A percentile compares a stretch with the other conserved stretches of the same genome.
Evolutionary conservation across 2,797 vertebrate species (phyloP).

Genomic region (Carapus acus): DNA sequence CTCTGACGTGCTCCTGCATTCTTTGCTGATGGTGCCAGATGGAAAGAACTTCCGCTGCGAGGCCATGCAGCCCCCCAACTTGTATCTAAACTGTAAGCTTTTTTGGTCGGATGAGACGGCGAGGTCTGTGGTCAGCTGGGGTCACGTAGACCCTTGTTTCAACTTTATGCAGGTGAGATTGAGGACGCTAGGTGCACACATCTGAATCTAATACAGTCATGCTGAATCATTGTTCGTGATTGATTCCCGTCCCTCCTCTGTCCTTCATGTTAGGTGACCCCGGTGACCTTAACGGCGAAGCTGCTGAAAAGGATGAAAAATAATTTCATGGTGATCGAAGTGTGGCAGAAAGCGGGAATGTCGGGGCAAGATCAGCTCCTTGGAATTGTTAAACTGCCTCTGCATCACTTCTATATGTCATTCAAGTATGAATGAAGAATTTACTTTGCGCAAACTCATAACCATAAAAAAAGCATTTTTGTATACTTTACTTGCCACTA

Average conservation of each 20-base stretch:
- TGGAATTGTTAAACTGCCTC: conserved; percentile 89
- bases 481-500: too few species aligned
- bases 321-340: conserved; percentile 92
- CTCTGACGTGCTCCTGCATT: conserved; percentile 73
- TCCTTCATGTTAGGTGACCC: conserved; percentile 77
- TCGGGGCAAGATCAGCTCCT: conserved; percentile 78
- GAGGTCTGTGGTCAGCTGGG: conserved; percentile 82
- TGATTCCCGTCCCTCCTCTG: background rate
- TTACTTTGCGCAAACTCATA: too few species aligned
- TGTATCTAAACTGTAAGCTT: conserved; percentile 90
- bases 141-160: conserved; percentile 78
- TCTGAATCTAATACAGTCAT: too few species aligned
- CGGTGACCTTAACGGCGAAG: conserved; percentile 77
- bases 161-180: conserved; percentile 85
- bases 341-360: conserved; percentile 81
- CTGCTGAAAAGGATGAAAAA: conserved; percentile 88
- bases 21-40: conserved; percentile 86
- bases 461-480: too few species aligned
- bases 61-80: conserved; percentile 65
- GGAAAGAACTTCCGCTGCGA: conserved; percentile 78
- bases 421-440: conserved; percentile 92
- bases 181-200: background rate
- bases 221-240: background rate
- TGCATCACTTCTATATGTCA: conserved; percentile 96
- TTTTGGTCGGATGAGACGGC: conserved; percentile 81